Percentiles rank a stretch among this genome's conserved stretches.
phyloP scores from a whole-genome alignment of 2,888 invertebrate genomes.

The Drosophila niveifrons region DNA sequence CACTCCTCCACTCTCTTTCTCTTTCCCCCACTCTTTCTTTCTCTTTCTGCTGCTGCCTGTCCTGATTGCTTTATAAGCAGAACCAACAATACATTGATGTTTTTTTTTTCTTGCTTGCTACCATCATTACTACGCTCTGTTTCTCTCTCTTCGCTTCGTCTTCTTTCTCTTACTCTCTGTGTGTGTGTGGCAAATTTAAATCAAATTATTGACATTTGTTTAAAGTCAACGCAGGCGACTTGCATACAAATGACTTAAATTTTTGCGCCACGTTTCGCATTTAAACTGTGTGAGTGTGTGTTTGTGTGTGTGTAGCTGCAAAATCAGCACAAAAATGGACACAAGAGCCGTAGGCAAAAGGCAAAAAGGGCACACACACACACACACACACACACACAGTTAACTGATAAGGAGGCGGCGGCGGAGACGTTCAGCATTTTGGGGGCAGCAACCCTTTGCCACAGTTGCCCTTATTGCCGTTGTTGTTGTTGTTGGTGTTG shows the following conservation, averaged over 20 bases:
- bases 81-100: conserved; percentile 38
- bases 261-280: conserved; percentile 17
- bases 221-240: conserved; percentile 69
- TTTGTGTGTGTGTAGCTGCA: conserved; percentile 57
- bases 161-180: conserved; percentile 24
- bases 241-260: conserved; percentile 76
- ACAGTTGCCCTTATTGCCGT: conserved; percentile 43
- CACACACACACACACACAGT: not conserved
- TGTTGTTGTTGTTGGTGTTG: conserved; percentile 36
- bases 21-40: not conserved
- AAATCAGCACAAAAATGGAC: conserved; percentile 77
- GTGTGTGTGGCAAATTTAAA: conserved; percentile 71
- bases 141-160: not conserved
- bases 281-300: not conserved
- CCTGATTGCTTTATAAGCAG: conserved; percentile 72
- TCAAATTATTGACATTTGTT: conserved; percentile 81
- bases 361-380: conserved; percentile 26
- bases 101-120: conserved; percentile 23
- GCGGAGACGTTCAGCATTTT: conserved; percentile 13
- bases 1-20: conserved; percentile 3
- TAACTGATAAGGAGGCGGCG: conserved; percentile 62
- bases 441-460: conserved; percentile 74
- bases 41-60: conserved; percentile 14
- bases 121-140: conserved; percentile 5
- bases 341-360: conserved; percentile 52